Evolutionary conservation across 2,888 invertebrate genomes (phyloP).

Genomic region (Melolontha melolontha): DNA sequence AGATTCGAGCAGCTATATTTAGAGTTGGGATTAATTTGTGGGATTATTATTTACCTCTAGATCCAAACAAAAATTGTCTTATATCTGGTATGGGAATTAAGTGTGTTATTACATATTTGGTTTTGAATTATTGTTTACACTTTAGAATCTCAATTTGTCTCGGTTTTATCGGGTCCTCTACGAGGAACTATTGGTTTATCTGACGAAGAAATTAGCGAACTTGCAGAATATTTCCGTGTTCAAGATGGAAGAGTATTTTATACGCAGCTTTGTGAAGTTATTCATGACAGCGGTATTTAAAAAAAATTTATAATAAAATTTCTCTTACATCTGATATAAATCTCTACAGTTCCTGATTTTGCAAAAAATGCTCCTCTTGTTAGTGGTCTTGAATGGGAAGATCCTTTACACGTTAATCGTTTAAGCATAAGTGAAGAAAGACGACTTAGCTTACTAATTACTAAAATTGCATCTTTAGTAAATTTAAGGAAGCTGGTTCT

Average conservation of each 20-base stretch:
- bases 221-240: conserved; percentile 83
- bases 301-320: background rate
- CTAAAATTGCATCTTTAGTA: conserved; percentile 76
- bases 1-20: conserved; percentile 81
- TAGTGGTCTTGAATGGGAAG: conserved; percentile 76
- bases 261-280: conserved; percentile 79
- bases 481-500: conserved; percentile 73
- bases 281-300: conserved; percentile 74
- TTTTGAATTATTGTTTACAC: conserved; percentile 38
- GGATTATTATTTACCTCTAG: conserved; percentile 77
- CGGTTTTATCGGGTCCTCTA: conserved; percentile 76
- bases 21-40: conserved; percentile 79
- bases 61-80: conserved; percentile 75
- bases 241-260: conserved; percentile 83
- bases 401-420: conserved; percentile 75
- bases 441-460: conserved; percentile 75
- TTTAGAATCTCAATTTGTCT: conserved; percentile 79
- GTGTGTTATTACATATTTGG: background rate
- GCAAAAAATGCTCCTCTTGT: conserved; percentile 65
- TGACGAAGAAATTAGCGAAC: conserved; percentile 78
- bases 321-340: background rate
- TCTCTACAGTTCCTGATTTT: conserved; percentile 66
- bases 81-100: conserved; percentile 70
- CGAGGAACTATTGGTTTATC: conserved; percentile 76
- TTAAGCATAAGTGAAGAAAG: conserved; percentile 76